Base-by-base conservation (phyloP, 2,797 vertebrate genomes). In the Nyctalus aviator region DNA sequence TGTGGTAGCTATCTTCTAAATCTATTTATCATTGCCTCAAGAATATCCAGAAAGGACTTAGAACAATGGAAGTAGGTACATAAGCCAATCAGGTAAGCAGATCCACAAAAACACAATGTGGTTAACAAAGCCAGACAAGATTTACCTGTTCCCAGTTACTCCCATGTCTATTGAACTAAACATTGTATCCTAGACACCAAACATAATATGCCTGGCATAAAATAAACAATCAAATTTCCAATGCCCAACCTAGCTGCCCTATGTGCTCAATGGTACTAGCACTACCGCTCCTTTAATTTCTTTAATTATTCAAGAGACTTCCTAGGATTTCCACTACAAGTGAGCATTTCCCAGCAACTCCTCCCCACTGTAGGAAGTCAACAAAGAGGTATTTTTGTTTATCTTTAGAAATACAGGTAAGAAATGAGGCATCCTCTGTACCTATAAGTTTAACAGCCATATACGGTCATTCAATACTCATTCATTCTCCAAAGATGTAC, bases 391-490 rank as follows among this genome's bases (percentile, higher is more conserved):
- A 64, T 59, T 64, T 72, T 30, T 59, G 44, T 53, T 93, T 62
- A 84, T 94, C 59, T 96, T 85, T 50, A 82, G 53, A 90, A 88
- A 94, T 20, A 50, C 21, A 44, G 35, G 2, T 69, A 81, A 76
- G 73, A 94, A 89, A 92, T 78, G 20, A 71, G 50, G 68, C 72
- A 79, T 57, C 35, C 59, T 71, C 25, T 62, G 6, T 84, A 68
- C 53, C 78, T 41, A 0, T 83, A 77, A 81, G n/a, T 59, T 17
- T 88, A 71, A 82, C 53, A 50, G 6, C 14, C 32, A 41, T 25
- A 59, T 2, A 35, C 25, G 44, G 27, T 41, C 46, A 64, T 44
- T 93, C 32, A 59, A 73, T 2, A 50, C n/a, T 66, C 37, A 50
- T 25, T 84, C 79, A 37, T 55, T 83, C 72, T 86, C 91, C 59